Conservation (phyloP, 2,888 invertebrate species). For the Coecobrya sp. region DNA sequence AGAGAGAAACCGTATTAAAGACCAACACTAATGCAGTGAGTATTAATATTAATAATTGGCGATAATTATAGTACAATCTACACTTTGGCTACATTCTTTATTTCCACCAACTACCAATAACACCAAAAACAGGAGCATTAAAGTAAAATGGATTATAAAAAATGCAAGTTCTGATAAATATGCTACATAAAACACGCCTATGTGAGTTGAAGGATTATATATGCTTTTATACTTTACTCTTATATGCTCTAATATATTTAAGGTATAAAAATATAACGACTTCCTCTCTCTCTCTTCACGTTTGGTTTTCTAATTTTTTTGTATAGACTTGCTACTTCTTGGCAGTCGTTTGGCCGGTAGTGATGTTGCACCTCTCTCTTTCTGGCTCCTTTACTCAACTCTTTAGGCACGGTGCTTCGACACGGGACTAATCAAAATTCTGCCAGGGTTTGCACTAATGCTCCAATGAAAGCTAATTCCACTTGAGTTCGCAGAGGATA, state of each 20-base stretch:
- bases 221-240: not conserved
- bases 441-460: slow-evolving; percentile 69
- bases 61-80: not conserved
- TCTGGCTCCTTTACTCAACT: not conserved
- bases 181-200: not conserved
- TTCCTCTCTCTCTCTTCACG: slow-evolving; percentile 26
- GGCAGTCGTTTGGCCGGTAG: not conserved
- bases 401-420: slow-evolving; percentile 18
- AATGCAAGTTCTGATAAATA: slow-evolving; percentile 1
- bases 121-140: slow-evolving; percentile 13
- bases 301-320: not conserved
- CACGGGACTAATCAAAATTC: slow-evolving; percentile 73
- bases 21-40: too few species aligned
- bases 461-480: slow-evolving; percentile 70
- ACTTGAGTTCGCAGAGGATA: slow-evolving; percentile 55
- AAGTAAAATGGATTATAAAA: not conserved
- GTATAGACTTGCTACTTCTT: not conserved
- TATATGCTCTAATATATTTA: not conserved
- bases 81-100: slow-evolving; percentile 22
- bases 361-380: slow-evolving; percentile 13
- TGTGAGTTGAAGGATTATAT: not conserved
- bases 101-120: slow-evolving; percentile 61
- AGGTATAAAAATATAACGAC: slow-evolving; percentile 28
- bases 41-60: slow-evolving; percentile 15
- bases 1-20: not conserved